Evolutionary conservation across 2,888 invertebrate genomes (phyloP).

Genomic region (Macrosiphum euphorbiae): DNA sequence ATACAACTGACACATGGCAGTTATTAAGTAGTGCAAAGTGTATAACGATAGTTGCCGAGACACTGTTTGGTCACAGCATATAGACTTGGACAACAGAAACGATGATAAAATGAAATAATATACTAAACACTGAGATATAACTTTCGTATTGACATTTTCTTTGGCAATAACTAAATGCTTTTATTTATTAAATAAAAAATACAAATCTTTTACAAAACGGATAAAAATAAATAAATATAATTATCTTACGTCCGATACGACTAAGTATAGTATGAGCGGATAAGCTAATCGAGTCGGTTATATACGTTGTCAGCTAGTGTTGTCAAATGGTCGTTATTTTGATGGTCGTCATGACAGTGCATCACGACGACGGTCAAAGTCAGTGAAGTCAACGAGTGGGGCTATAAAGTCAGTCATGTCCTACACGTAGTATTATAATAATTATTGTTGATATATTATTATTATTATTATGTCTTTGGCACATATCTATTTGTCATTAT

Average conservation of each 20-base stretch:
- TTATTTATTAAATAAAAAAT: slow-evolving; percentile 53
- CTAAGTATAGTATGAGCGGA: not conserved
- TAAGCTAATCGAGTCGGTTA: slow-evolving; percentile 29
- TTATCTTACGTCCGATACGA: slow-evolving; percentile 59
- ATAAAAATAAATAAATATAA: slow-evolving; percentile 50
- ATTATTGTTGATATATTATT: not conserved
- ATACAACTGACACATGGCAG: not conserved
- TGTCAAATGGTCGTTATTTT: not conserved
- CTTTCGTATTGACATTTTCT: slow-evolving; percentile 51
- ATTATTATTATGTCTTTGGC: slow-evolving; percentile 45
- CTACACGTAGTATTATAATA: not conserved
- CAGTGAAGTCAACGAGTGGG: slow-evolving; percentile 6
- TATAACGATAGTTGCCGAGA: no score
- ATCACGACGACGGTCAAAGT: not conserved
- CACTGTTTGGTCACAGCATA: not conserved
- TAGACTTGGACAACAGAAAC: not conserved
- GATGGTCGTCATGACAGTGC: not conserved
- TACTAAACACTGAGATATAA: slow-evolving; percentile 14
- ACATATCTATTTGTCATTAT: not conserved
- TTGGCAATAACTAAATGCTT: slow-evolving; percentile 55
- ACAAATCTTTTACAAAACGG: slow-evolving; percentile 50
- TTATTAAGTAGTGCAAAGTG: not conserved
- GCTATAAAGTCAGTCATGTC: slow-evolving; percentile 49
- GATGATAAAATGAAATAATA: not conserved
- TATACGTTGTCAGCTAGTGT: not conserved